Evolutionary conservation across 2,113 vertebrate genomes (phyloP).

Genomic region (Corynorhinus townsendii): DNA sequence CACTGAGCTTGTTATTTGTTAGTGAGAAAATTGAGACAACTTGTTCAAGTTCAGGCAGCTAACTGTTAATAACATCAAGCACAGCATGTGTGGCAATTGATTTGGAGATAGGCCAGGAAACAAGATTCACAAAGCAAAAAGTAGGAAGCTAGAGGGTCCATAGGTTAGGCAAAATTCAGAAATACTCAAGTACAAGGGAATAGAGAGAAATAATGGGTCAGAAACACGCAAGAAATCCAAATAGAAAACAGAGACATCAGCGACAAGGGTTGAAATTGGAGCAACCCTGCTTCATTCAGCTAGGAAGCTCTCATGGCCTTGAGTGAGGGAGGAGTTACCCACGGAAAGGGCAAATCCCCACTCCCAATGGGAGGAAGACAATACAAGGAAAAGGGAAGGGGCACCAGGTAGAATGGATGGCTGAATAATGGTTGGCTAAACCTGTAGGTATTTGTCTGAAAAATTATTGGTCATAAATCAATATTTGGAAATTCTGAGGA

Average conservation of each 20-base stretch:
- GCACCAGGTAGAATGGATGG: neutral
- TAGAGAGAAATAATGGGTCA: neutral
- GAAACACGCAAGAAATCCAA: neutral
- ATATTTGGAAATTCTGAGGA: neutral
- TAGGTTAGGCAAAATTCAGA: neutral
- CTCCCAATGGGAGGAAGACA: neutral
- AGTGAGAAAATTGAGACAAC: neutral
- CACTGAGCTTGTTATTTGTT: neutral
- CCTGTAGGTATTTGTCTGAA: neutral
- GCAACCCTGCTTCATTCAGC: neutral
- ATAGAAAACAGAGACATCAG: neutral
- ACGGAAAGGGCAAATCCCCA: neutral
- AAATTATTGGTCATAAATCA: neutral
- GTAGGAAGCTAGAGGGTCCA: neutral
- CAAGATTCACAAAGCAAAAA: neutral
- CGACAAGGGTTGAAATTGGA: neutral
- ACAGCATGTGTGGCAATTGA: rapidly evolving
- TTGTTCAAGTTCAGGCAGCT: neutral
- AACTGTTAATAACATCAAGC: neutral
- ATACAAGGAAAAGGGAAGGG: neutral
- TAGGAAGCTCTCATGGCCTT: neutral
- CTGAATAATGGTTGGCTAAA: neutral
- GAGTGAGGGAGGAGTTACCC: neutral
- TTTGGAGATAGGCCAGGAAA: neutral
- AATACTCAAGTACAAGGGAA: neutral